These are phyloP conservation scores for Trematomus bernacchii DNA, from an alignment of 2,797 vertebrate species.

Conservation along the genomic window DNA sequence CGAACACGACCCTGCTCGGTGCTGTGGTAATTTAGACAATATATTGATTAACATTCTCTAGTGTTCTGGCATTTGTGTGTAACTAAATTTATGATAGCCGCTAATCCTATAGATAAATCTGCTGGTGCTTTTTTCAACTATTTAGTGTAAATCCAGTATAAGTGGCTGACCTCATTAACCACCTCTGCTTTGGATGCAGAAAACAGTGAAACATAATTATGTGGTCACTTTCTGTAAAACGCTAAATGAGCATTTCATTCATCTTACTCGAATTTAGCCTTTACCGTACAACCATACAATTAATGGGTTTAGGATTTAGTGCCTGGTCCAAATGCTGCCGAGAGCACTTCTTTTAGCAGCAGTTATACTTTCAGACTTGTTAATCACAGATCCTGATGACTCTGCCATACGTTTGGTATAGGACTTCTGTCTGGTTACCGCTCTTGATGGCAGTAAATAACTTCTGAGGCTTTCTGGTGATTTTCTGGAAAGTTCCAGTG, in stretches of 20 bases:
- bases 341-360: conserved; percentile 73
- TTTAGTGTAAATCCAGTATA: conserved; percentile 42
- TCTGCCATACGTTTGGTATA: conserved; percentile 74
- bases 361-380: conserved; percentile 80
- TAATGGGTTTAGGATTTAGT: conserved; percentile 81
- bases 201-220: conserved; percentile 64
- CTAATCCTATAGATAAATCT: neutral
- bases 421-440: conserved; percentile 67
- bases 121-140: neutral
- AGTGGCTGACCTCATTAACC: conserved; percentile 61
- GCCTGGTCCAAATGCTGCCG: conserved; percentile 71
- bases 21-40: conserved; percentile 27
- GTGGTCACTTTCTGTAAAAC: conserved; percentile 65
- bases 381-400: conserved; percentile 82
- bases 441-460: conserved; percentile 71
- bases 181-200: conserved; percentile 47
- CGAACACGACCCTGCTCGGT: conserved; percentile 15
- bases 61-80: conserved; percentile 13
- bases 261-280: conserved; percentile 69
- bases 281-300: conserved; percentile 76
- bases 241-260: conserved; percentile 74
- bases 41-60: conserved; percentile 20
- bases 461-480: conserved; percentile 57
- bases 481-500: conserved; percentile 69
- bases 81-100: neutral